Evolutionary conservation across 2,113 vertebrate species (phyloP).

Genomic region (Xerus inauris): DNA sequence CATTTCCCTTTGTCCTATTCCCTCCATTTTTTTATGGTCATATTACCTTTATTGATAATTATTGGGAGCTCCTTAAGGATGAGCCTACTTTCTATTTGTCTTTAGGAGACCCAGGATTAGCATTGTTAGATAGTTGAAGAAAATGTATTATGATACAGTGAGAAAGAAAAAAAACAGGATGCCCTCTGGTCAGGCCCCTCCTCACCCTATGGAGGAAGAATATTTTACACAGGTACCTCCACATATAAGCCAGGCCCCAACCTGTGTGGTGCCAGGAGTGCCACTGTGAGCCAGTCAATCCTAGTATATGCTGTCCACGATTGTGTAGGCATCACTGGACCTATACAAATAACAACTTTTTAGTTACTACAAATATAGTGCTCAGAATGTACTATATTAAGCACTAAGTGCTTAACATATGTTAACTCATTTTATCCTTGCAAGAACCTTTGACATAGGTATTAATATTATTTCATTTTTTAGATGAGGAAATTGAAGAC

Average conservation of each 20-base stretch:
- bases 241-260: neutral
- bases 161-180: neutral
- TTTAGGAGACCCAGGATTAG: neutral
- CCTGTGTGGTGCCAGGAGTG: neutral
- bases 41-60: constrained; percentile 29
- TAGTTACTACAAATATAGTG: neutral
- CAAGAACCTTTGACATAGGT: neutral
- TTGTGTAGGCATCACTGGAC: neutral
- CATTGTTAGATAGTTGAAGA: neutral
- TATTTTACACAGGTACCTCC: neutral
- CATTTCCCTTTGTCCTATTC: neutral
- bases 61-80: neutral
- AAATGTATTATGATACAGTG: neutral
- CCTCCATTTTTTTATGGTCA: neutral
- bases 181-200: neutral
- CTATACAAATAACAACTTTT: neutral
- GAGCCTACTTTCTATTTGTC: neutral
- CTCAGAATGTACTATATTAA: neutral
- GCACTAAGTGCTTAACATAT: neutral
- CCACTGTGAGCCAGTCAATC: neutral
- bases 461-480: constrained; percentile 20
- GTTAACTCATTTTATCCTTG: constrained; percentile 21
- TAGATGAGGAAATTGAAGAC: constrained; percentile 1
- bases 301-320: neutral
- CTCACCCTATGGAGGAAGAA: neutral